phyloP scores from a whole-genome alignment of 92 coral and sea anemone species.

The Umimayanthus kanabou region DNA sequence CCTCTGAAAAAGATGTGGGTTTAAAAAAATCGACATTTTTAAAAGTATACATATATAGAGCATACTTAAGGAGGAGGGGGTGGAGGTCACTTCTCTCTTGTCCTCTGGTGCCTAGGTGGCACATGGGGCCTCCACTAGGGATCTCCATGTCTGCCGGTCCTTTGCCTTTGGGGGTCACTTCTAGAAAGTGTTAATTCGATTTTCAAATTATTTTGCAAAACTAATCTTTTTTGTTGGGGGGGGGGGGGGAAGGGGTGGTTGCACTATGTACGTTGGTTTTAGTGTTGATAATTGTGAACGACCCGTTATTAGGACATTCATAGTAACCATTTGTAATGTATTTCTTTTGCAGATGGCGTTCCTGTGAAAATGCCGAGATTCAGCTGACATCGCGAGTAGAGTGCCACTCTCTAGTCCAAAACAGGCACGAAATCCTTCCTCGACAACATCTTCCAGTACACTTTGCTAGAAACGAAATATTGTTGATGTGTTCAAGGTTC shows the following conservation, averaged over 20 bases:
- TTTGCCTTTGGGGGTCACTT: no score
- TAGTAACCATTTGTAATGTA: background rate
- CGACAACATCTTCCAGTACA: background rate
- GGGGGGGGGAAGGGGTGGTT: background rate
- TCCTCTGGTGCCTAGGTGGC: no score
- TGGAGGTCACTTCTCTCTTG: no score
- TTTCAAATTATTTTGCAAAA: no score
- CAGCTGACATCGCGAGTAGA: conserved; percentile 64
- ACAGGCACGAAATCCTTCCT: background rate
- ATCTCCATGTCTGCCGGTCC: no score
- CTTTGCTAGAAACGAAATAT: background rate
- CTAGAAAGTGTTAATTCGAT: background rate
- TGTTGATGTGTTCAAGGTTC: background rate
- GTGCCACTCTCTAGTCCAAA: background rate
- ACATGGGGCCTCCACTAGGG: no score
- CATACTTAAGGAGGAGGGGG: background rate
- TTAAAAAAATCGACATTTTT: no score
- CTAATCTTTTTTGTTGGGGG: background rate
- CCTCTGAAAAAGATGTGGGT: no score
- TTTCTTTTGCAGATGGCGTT: conserved; percentile 46
- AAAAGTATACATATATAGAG: no score
- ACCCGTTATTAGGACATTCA: background rate
- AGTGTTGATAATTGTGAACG: background rate
- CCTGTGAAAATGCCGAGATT: conserved; percentile 81
- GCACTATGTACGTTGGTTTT: background rate